phyloP scores from a whole-genome alignment of 2,113 vertebrate species.

The Psettodes erumei region DNA sequence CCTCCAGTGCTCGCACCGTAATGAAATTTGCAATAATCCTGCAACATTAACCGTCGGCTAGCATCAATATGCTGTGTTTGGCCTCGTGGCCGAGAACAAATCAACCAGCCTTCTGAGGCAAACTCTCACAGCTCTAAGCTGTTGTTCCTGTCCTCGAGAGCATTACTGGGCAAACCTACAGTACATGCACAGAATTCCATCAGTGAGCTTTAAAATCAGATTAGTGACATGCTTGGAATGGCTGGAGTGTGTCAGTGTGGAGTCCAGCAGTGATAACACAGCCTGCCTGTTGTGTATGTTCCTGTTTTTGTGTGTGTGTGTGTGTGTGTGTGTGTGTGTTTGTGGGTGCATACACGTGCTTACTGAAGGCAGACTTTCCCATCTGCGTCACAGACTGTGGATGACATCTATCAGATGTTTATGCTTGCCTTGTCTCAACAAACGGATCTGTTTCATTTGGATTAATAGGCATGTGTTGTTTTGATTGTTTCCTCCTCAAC shows the following conservation, averaged over 20 bases:
- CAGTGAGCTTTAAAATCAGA: slow-evolving; percentile 19
- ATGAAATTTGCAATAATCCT: slow-evolving; percentile 47
- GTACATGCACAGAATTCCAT: slow-evolving; percentile 17
- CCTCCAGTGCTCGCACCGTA: slow-evolving; percentile 10
- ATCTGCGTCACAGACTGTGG: slow-evolving; percentile 70
- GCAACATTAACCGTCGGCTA: slow-evolving; percentile 44
- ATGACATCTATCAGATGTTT: slow-evolving; percentile 47
- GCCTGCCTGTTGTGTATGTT: slow-evolving; percentile 30
- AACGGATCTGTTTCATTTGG: slow-evolving; percentile 31
- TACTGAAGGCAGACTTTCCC: slow-evolving; percentile 55
- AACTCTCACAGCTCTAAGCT: slow-evolving; percentile 44
- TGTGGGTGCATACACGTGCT: slow-evolving; percentile 20
- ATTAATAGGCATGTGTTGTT: slow-evolving; percentile 23
- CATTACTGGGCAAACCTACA: slow-evolving; percentile 29
- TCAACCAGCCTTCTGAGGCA: slow-evolving; percentile 47
- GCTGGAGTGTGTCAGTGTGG: slow-evolving; percentile 35
- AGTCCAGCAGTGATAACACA: slow-evolving; percentile 14
- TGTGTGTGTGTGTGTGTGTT: no score
- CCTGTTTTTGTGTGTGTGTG: slow-evolving; percentile 32
- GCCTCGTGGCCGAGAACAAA: slow-evolving; percentile 39
- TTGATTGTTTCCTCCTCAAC: not conserved
- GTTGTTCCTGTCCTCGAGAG: slow-evolving; percentile 39
- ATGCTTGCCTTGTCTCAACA: slow-evolving; percentile 38
- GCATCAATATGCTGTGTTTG: slow-evolving; percentile 49
- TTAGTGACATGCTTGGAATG: slow-evolving; percentile 43